Base-by-base conservation (phyloP, 2,888 invertebrate genomes). In the Netelia melanura region DNA sequence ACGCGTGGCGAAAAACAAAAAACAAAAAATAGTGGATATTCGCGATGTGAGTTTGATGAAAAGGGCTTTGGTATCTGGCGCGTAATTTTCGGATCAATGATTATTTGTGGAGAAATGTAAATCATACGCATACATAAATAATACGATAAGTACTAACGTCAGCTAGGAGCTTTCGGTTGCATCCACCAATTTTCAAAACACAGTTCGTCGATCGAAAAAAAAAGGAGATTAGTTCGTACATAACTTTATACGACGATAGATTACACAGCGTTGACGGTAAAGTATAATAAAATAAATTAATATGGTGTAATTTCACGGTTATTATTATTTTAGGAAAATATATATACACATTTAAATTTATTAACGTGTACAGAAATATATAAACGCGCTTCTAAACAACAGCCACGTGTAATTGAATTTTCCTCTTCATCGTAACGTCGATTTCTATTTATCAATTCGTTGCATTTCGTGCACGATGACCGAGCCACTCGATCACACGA, bases 51-150 rank as follows among this genome's bases (percentile, higher is more conserved):
- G 25, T 3, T 25, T 25, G 23, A 30, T 5, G 25, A 5, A 65
- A 64, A 21, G 54, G 8, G 38, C 30, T 64, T 25, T 23, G n/a
- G 48, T 11, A 56, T 38, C n/a, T 3, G 25, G 21, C 3, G 52
- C 30, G 48, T 6, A 54, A 38, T 70, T 11, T 25, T 88, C 85
- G 81, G 76, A 62, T 56, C 84, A 81, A 86, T 86, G 87, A 87
- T 87, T 88, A 76, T 75, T 54, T 43, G 76, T n/a, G 23, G 17
- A 30, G 54, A 64, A 43, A 52, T 14, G 23, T 48, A 79, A 79
- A 65, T 56, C 38, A 76, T 54, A 54, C 56, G 23, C 8, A 8
- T 11, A 48, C 11, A 11, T 48, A 25, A 25, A 25, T 25, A 25
- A 25, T 25, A 25, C 11, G 9, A 48, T 48, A 48, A 11, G 3